phyloP scores from a whole-genome alignment of 2,888 invertebrate species.

The Lochmaea crataegi region DNA sequence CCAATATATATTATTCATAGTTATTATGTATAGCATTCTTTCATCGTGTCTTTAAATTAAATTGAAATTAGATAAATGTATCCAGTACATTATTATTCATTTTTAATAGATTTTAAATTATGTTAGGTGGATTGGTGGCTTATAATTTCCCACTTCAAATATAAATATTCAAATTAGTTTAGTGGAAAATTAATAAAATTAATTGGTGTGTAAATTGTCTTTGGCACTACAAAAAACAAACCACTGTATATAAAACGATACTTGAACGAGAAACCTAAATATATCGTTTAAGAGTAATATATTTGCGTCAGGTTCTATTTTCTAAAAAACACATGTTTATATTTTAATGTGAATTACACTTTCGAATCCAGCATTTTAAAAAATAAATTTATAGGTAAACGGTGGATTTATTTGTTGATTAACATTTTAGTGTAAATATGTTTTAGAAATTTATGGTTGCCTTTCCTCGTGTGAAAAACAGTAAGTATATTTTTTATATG shows the following conservation, averaged over 20 bases:
- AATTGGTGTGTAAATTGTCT: neutral
- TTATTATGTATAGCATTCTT: no score
- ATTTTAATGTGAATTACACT: neutral
- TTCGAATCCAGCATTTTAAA: neutral
- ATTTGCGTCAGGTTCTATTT: neutral
- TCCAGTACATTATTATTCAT: no score
- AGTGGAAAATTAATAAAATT: no score
- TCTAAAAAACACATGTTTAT: constrained; percentile 2
- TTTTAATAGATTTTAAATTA: no score
- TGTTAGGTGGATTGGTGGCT: no score
- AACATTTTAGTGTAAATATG: constrained; percentile 3
- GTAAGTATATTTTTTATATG: neutral
- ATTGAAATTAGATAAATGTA: no score
- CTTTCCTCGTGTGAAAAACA: neutral
- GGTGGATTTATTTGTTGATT: constrained; percentile 9
- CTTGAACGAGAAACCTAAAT: neutral
- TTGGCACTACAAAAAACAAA: neutral
- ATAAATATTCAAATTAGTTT: no score
- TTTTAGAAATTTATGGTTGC: constrained; percentile 13
- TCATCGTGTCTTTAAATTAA: no score
- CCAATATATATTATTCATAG: no score
- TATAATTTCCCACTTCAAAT: no score
- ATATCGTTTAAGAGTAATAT: neutral
- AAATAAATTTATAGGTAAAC: constrained; percentile 9
- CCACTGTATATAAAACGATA: neutral